Evolutionary conservation across 2,113 vertebrate species (phyloP).

Genomic region (Blennius ocellaris): DNA sequence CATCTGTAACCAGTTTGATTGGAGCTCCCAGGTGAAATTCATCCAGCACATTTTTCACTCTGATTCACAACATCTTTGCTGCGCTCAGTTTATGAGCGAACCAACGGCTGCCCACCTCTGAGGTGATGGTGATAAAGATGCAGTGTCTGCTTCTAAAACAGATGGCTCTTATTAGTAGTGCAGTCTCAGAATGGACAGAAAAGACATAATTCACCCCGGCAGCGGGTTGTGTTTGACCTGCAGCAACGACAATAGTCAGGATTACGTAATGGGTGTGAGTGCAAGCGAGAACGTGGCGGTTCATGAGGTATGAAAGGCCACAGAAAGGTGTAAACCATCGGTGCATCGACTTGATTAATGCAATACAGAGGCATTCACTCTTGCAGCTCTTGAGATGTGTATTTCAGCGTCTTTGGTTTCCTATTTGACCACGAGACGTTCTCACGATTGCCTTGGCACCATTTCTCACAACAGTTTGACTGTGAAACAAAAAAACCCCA

Average conservation of each 20-base stretch:
- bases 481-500: not conserved
- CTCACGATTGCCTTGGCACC: slow-evolving; percentile 36
- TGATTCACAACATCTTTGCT: slow-evolving; percentile 23
- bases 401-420: slow-evolving; percentile 3
- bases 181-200: slow-evolving; percentile 28
- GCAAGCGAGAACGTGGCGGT: slow-evolving; percentile 33
- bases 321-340: not conserved
- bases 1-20: slow-evolving; percentile 4
- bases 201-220: slow-evolving; percentile 22
- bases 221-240: slow-evolving; percentile 37
- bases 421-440: slow-evolving; percentile 25
- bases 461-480: slow-evolving; percentile 34
- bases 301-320: slow-evolving; percentile 7
- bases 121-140: slow-evolving; percentile 20
- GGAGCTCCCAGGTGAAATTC: slow-evolving; percentile 30
- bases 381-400: not conserved
- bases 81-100: slow-evolving; percentile 1
- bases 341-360: not conserved
- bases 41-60: slow-evolving; percentile 7
- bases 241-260: slow-evolving; percentile 45
- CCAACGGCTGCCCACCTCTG: slow-evolving; percentile 2
- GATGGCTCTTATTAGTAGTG: slow-evolving; percentile 47
- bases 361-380: not conserved
- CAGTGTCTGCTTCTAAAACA: slow-evolving; percentile 13
- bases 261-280: slow-evolving; percentile 47